A percentile compares a stretch with the other conserved stretches of the same genome.
Evolutionary conservation across 2,797 vertebrate genomes (phyloP).

Genomic region (Xiphophorus birchmanni): DNA sequence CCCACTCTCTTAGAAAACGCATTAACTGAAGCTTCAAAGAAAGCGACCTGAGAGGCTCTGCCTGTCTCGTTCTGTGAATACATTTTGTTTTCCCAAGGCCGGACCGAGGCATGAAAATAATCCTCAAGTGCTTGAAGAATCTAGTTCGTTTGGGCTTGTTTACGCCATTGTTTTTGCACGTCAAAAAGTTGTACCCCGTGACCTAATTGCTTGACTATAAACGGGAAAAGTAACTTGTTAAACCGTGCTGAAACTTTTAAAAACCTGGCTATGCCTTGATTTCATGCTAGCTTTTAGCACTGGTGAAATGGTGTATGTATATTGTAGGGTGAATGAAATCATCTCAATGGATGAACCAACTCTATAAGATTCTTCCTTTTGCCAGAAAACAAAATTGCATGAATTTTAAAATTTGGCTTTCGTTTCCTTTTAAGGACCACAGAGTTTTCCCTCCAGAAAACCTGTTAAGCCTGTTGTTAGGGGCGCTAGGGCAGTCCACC

Average conservation of each 20-base stretch:
- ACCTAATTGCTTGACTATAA: neutral
- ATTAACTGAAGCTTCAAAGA: conserved; percentile 10
- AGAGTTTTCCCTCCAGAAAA: too few species aligned
- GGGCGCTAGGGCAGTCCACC: too few species aligned
- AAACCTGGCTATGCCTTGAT: neutral
- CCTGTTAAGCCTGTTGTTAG: too few species aligned
- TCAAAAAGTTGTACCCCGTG: neutral
- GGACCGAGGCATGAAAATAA: conserved; percentile 12
- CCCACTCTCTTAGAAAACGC: conserved; percentile 24
- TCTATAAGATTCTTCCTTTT: neutral
- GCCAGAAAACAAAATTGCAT: conserved; percentile 10
- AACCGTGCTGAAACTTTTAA: neutral
- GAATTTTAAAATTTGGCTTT: conserved; percentile 36
- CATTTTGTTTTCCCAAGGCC: conserved; percentile 6
- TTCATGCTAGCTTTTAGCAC: neutral
- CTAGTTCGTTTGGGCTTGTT: conserved; percentile 16
- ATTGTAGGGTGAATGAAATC: neutral
- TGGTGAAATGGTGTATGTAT: neutral
- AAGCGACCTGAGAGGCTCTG: conserved; percentile 3
- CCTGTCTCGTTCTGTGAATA: conserved; percentile 5
- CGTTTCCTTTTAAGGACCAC: conserved; percentile 9
- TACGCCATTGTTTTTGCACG: neutral
- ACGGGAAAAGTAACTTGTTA: neutral
- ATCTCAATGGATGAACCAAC: neutral
- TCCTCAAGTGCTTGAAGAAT: conserved; percentile 4